Evolutionary conservation across 2,113 vertebrate genomes (phyloP).

Genomic region (Ammodytes marinus): DNA sequence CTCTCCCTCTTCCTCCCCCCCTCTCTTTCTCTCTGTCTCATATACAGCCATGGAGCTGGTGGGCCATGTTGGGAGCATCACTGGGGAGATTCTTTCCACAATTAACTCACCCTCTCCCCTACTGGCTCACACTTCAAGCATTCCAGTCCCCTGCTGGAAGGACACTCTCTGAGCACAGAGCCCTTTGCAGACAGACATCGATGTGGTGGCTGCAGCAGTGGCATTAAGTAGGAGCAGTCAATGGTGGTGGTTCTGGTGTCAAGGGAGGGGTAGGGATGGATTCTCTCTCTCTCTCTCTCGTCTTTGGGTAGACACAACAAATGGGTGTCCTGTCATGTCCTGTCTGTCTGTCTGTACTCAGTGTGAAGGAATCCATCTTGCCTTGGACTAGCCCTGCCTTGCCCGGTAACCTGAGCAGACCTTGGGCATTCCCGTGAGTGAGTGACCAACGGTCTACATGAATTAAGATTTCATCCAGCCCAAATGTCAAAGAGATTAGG

Average conservation of each 20-base stretch:
- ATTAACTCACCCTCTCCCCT: slow-evolving; percentile 75
- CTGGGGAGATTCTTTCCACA: slow-evolving; percentile 81
- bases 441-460: slow-evolving; percentile 18
- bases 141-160: slow-evolving; percentile 74
- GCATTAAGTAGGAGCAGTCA: slow-evolving; percentile 14
- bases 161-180: slow-evolving; percentile 41
- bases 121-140: slow-evolving; percentile 73
- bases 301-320: no score
- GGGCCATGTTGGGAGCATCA: slow-evolving; percentile 71
- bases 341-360: slow-evolving; percentile 36
- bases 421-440: slow-evolving; percentile 22
- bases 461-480: slow-evolving; percentile 39
- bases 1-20: slow-evolving; percentile 49
- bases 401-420: slow-evolving; percentile 55
- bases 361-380: slow-evolving; percentile 55
- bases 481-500: slow-evolving; percentile 63
- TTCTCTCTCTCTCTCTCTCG: slow-evolving; percentile 6
- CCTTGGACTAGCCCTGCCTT: background rate
- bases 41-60: slow-evolving; percentile 27
- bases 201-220: slow-evolving; percentile 42
- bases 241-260: background rate
- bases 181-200: slow-evolving; percentile 55
- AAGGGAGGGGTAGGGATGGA: background rate
- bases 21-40: background rate
- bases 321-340: background rate